A percentile compares a stretch with the other conserved stretches of the same genome.
These are phyloP conservation scores for Sebastes fasciatus DNA, from an alignment of 2,113 vertebrate genomes.

Conservation along the genomic window DNA sequence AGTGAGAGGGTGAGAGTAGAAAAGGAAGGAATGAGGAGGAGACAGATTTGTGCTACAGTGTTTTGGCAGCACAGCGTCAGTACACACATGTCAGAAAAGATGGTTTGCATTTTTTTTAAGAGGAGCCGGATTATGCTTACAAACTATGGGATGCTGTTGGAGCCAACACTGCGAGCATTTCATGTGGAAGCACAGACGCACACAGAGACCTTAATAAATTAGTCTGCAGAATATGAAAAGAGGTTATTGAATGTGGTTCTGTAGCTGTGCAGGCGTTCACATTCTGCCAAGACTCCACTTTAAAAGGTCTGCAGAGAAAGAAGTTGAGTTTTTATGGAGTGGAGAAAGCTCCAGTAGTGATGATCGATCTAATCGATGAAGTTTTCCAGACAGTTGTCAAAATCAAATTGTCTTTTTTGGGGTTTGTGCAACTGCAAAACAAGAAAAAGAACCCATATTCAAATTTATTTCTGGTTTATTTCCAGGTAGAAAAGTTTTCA, in stretches of 20 bases:
- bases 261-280: slow-evolving; percentile 38
- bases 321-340: slow-evolving; percentile 31
- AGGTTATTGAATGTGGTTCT: slow-evolving; percentile 53
- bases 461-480: slow-evolving; percentile 24
- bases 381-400: slow-evolving; percentile 45
- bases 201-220: slow-evolving; percentile 48
- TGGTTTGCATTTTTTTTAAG: slow-evolving; percentile 40
- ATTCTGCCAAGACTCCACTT: slow-evolving; percentile 60
- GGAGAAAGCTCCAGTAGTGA: slow-evolving; percentile 25
- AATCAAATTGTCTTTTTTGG: slow-evolving; percentile 13
- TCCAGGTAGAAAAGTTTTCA: slow-evolving; percentile 4
- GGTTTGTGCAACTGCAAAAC: slow-evolving; percentile 15
- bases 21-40: slow-evolving; percentile 16
- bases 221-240: slow-evolving; percentile 57
- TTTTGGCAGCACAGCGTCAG: slow-evolving; percentile 39
- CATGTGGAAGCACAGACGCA: slow-evolving; percentile 33
- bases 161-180: slow-evolving; percentile 40
- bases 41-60: slow-evolving; percentile 30
- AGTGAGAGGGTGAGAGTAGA: slow-evolving; percentile 16
- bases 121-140: slow-evolving; percentile 30
- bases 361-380: slow-evolving; percentile 32
- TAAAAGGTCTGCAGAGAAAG: slow-evolving; percentile 46
- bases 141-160: slow-evolving; percentile 18
- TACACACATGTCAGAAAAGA: slow-evolving; percentile 32
- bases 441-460: slow-evolving; percentile 9